Base-by-base conservation (phyloP, 2,797 vertebrate genomes). In the Falco biarmicus region DNA sequence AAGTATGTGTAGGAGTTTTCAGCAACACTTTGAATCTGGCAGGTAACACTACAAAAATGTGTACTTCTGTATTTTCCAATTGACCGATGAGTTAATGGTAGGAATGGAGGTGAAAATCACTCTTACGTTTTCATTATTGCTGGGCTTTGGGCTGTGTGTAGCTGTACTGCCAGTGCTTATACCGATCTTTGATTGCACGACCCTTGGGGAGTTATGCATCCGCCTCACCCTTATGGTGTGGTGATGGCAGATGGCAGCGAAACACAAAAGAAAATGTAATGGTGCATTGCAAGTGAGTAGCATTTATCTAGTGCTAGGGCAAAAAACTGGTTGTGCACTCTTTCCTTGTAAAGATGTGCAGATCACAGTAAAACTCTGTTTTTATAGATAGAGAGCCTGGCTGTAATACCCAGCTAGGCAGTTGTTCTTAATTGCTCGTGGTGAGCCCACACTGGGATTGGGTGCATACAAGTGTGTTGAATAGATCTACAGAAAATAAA, bases 191-290 rank as follows among this genome's bases (percentile, higher is more conserved):
- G 77, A 3, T 6, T 50, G 78, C 11, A 4, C 14, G 68, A 65
- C 34, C 69, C 93, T 10, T 57, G 81, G 94, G 87, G 91, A 79
- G 41, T 34, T 50, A 0, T 32, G 84, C 56, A 50, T 54, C 66
- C 63, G 5, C 34, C 25, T 89, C 57, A 15, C 61, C 81, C 92
- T 50, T 61, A 4, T 3, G 69, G 15, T 9, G 78, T 53, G 75
- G 56, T 1, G 5, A 9, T 94, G 87, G 93, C 94, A 93, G 95
- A 91, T 95, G 94, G 92, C 84, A 89, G 74, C 20, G 21, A 64
- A 37, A 56, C 6, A 1, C 32, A 5, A 29, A 20, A 45, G 78
- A 24, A 77, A 60, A 60, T 6, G 6, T 31, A 41, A 61, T 32
- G 61, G 56, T 28, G 61, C 89, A 13, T 39, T 24, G 54, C 76